Conservation (phyloP, 2,797 vertebrate species). For the Denticeps clupeoides region DNA sequence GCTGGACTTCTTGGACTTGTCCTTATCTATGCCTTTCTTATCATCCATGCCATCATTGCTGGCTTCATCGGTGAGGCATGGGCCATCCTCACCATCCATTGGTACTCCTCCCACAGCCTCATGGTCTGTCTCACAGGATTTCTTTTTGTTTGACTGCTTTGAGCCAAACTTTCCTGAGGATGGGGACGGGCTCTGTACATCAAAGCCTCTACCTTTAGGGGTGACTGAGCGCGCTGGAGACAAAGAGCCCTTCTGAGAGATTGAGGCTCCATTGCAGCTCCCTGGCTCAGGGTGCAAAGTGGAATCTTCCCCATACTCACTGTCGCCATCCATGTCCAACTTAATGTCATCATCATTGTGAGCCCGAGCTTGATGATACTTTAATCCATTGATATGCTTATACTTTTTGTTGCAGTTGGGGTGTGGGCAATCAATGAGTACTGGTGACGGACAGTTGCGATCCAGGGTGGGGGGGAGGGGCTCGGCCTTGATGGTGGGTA, state of each 20-base stretch:
- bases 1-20: slow-evolving; percentile 79
- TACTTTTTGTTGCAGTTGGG: slow-evolving; percentile 99
- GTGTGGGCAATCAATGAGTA: slow-evolving; percentile 96
- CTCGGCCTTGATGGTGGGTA: slow-evolving; percentile 74
- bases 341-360: slow-evolving; percentile 93
- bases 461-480: slow-evolving; percentile 68
- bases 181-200: slow-evolving; percentile 83
- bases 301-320: slow-evolving; percentile 93
- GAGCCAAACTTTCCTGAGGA: slow-evolving; percentile 81
- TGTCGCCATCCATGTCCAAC: slow-evolving; percentile 85
- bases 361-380: slow-evolving; percentile 96
- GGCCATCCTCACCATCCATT: slow-evolving; percentile 86
- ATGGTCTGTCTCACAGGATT: slow-evolving; percentile 71
- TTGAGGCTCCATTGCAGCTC: slow-evolving; percentile 80
- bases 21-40: slow-evolving; percentile 73
- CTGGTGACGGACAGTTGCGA: slow-evolving; percentile 85
- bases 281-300: too few relatives aligned
- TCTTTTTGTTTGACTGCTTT: slow-evolving; percentile 89
- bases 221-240: slow-evolving; percentile 89
- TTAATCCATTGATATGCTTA: slow-evolving; percentile 98
- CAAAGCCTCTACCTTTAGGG: slow-evolving; percentile 86
- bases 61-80: slow-evolving; percentile 79
- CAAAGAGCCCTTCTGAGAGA: slow-evolving; percentile 82
- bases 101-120: slow-evolving; percentile 75
- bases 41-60: slow-evolving; percentile 93